phyloP scores from a whole-genome alignment of 2,888 invertebrate genomes.

The Pandemis corylana region DNA sequence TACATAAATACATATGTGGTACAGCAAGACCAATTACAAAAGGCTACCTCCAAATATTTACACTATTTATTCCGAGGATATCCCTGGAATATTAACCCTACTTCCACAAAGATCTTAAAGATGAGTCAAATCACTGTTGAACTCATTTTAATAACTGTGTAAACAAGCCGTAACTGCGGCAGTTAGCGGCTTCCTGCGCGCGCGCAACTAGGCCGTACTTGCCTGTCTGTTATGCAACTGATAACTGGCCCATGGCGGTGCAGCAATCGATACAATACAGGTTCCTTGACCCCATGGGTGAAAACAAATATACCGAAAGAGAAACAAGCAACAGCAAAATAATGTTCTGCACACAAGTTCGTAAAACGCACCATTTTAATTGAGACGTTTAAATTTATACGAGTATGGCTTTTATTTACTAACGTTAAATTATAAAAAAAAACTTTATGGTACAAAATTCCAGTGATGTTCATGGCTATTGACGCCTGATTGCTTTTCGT shows the following conservation, averaged over 20 bases:
- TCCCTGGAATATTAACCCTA: neutral
- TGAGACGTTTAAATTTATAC: no score
- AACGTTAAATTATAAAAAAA: no score
- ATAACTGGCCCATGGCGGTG: slow-evolving; percentile 56
- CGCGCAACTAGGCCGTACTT: slow-evolving; percentile 68
- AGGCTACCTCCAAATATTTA: neutral
- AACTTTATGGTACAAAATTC: no score
- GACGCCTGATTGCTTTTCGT: no score
- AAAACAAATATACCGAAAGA: slow-evolving; percentile 25
- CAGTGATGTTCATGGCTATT: no score
- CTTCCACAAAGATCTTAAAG: slow-evolving; percentile 41
- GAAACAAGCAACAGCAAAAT: neutral
- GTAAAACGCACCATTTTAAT: no score
- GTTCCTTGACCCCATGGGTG: slow-evolving; percentile 25
- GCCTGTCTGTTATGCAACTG: slow-evolving; percentile 67
- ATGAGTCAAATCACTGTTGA: slow-evolving; percentile 67
- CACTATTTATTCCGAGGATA: neutral
- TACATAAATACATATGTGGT: no score
- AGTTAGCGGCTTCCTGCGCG: slow-evolving; percentile 76
- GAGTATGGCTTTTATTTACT: no score
- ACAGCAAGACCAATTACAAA: no score
- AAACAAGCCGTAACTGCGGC: slow-evolving; percentile 69
- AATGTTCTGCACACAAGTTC: neutral
- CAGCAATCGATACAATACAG: slow-evolving; percentile 29
- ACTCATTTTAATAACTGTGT: slow-evolving; percentile 73